Base-by-base conservation (phyloP, 2,113 vertebrate genomes). In the Ovibos moschatus region DNA sequence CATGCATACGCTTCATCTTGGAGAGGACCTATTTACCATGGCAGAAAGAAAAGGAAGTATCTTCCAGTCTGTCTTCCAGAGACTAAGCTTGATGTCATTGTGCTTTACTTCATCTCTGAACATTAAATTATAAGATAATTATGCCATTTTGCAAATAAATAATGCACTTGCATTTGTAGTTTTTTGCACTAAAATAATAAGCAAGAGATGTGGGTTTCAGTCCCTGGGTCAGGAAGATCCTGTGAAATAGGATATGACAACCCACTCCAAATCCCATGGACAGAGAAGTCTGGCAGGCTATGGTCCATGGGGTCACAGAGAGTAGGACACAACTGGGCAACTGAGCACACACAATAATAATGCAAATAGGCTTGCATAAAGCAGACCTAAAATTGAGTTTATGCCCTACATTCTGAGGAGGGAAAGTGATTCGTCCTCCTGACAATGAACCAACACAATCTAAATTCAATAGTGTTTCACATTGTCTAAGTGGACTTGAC, bases 101-200 rank as follows among this genome's bases (percentile, higher is more conserved):
- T 81, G 91, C 96, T 91, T 94, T 86, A 57, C 81, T 91, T 96
- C 21, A 91, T 76, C 58, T 97, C 82, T 78, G 16, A 89, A 58
- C 19, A 21, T 43, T 79, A 79, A 87, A 57, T 95, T 91, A 96
- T 85, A 97, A 92, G 92, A 94, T 40, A 78, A 81, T 85, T 76
- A 88, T 91, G 81, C 53, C n/a, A 57, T 62, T 71, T 91, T 78
- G 23, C 23, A 94, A 93, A 85, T 82, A 93, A 96, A 91, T 51
- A 89, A 85, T 33, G 8, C 47, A 96, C 87, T 97, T 53, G 85
- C 19, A 28, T 28, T 79, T 82, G n/a, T 40, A 74, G 45, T 58
- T 40, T 85, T 87, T 60, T 81, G 47, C 83, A 94, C 62, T 84
- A 92, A 96, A 97, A 94, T 92, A 87, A 93, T 58, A 93, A 82